Base-by-base conservation (phyloP, 2,113 vertebrate species). In the Pampusana beccarii region DNA sequence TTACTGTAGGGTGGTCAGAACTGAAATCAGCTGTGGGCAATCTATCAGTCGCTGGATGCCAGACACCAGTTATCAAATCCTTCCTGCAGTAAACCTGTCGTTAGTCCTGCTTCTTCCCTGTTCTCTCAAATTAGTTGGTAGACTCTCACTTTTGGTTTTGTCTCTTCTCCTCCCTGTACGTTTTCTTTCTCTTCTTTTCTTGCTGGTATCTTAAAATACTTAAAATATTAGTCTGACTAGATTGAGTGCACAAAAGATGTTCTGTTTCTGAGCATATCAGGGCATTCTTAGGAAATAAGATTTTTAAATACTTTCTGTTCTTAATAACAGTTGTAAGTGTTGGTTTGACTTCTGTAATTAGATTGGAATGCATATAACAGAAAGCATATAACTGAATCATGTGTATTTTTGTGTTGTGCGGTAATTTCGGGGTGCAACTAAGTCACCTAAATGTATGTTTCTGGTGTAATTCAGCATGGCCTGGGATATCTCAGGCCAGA, bases 251-350 rank as follows among this genome's bases (percentile, higher is more conserved):
- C 19, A 48, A 42, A 82, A 86, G 34, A 38, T 58, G 5, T 70
- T 26, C 26, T 56, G 13, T 62, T 79, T 57, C 56, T 66, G 44
- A n/a, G 34, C 0, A 0, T 61, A 28, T n/a, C 19, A 31, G 5
- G 28, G 3, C 16, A 61, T 92, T 78, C 44, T 40, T 36, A 24
- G 61, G 16, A 11, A 73, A 78, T 69, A 65, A 46, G 73, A 46
- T 17, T 85, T 8, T 78, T 36, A 40, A 51, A 60, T 70, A 46
- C 15, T 88, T 69, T 42, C 36, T 8, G 9, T 57, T 86, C 42
- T 56, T 72, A 40, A 18, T 24, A 74, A 34, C 29, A 74, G 26
- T 75, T 83, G 20, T 23, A 66, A 29, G 74, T 20, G 3, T 31
- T 74, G 23, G 5, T 82, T 82, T 74, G 16, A 62, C 4, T 79